phyloP scores from a whole-genome alignment of 2,797 vertebrate genomes.

The Chiloscyllium punctatum region DNA sequence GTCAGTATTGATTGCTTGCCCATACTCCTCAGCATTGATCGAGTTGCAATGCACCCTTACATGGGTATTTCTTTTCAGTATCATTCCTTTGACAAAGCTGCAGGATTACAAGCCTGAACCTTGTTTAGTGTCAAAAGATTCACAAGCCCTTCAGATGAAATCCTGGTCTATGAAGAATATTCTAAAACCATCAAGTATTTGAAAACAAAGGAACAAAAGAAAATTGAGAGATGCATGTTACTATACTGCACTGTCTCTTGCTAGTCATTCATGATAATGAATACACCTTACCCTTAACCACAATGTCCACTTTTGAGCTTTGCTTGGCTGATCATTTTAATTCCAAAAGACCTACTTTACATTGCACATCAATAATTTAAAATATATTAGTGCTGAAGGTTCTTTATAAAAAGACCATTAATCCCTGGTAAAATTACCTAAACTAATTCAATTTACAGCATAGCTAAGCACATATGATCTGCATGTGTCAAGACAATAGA shows the following conservation, averaged over 20 bases:
- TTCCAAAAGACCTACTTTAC: not conserved
- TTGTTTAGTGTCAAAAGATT: not conserved
- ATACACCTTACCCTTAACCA: not conserved
- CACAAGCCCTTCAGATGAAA: not conserved
- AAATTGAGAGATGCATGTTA: not conserved
- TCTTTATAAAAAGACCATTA: not conserved
- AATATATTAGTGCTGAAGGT: not conserved
- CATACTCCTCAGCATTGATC: not conserved
- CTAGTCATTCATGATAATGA: not conserved
- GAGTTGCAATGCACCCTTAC: not conserved
- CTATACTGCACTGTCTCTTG: not conserved
- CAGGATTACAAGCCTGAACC: not conserved
- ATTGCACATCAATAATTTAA: not conserved
- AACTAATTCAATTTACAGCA: slow-evolving; percentile 6
- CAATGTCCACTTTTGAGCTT: not conserved
- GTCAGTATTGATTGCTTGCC: not conserved
- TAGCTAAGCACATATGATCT: slow-evolving; percentile 5
- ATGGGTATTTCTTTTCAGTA: not conserved
- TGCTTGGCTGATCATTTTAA: not conserved
- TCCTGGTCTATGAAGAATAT: not conserved
- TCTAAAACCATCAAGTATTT: not conserved
- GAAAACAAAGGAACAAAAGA: not conserved
- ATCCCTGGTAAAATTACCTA: not conserved
- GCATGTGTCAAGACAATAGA: not conserved
- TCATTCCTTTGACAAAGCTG: not conserved